Conservation (phyloP, 2,113 vertebrate species). For the Emydocephalus ijimae region DNA sequence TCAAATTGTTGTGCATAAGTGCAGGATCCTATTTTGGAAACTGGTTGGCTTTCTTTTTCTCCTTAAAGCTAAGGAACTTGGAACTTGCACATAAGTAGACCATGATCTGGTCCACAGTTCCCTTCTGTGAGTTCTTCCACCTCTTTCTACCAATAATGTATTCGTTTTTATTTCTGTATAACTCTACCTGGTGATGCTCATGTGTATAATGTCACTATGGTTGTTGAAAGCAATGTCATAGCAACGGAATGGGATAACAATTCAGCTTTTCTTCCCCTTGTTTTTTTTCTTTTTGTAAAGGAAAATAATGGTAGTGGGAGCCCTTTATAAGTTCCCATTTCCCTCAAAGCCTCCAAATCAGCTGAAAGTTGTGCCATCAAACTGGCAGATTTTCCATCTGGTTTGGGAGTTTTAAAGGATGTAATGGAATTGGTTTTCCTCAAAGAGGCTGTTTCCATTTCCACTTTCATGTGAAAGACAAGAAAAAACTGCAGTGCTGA, state of each 20-base stretch:
- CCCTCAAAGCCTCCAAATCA: background rate
- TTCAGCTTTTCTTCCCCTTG: background rate
- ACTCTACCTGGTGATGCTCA: background rate
- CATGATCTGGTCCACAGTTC: background rate
- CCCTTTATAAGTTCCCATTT: background rate
- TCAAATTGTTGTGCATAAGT: background rate
- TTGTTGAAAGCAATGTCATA: background rate
- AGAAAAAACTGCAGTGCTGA: background rate
- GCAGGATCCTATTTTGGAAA: background rate
- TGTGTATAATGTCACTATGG: background rate
- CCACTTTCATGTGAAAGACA: background rate
- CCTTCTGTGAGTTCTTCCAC: background rate
- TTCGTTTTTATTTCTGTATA: background rate
- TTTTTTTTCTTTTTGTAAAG: background rate
- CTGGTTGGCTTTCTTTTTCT: background rate
- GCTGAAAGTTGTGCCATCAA: background rate
- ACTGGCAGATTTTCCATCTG: background rate
- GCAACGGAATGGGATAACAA: background rate
- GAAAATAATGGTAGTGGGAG: background rate
- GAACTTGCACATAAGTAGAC: background rate
- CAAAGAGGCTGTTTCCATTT: background rate
- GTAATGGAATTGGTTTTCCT: background rate
- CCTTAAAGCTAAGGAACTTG: background rate
- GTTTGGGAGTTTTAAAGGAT: background rate
- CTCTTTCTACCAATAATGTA: background rate